Conservation (phyloP, 2,888 invertebrate species). For the Syrphus vitripennis region DNA sequence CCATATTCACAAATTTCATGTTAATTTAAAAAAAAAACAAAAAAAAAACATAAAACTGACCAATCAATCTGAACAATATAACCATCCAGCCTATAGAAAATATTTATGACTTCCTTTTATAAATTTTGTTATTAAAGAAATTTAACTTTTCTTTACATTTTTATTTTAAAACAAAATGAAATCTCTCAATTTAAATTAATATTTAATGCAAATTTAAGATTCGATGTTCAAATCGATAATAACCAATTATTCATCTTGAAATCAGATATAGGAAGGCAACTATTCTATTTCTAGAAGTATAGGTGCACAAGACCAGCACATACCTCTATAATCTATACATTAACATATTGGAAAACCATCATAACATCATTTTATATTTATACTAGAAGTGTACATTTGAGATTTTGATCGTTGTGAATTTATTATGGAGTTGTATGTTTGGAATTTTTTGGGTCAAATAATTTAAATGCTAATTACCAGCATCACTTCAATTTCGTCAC, state of each 20-base stretch:
- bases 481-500: slow-evolving; percentile 8
- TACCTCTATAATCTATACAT: background rate
- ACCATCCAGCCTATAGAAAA: too few relatives aligned
- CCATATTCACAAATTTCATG: too few relatives aligned
- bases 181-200: background rate
- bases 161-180: background rate
- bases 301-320: too few relatives aligned
- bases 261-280: background rate
- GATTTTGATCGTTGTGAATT: background rate
- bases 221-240: background rate
- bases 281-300: too few relatives aligned
- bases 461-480: slow-evolving; percentile 47
- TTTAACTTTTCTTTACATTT: background rate
- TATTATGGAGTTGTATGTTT: background rate
- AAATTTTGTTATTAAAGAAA: background rate
- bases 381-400: background rate
- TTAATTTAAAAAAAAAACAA: too few relatives aligned
- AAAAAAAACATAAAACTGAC: too few relatives aligned
- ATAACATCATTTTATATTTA: background rate
- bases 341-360: background rate
- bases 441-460: slow-evolving; percentile 16
- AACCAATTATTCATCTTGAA: background rate
- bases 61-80: too few relatives aligned
- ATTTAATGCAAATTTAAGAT: background rate
- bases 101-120: background rate